These are phyloP conservation scores for Ferrisia virgata DNA, from an alignment of 2,888 invertebrate genomes.

Conservation along the genomic window DNA sequence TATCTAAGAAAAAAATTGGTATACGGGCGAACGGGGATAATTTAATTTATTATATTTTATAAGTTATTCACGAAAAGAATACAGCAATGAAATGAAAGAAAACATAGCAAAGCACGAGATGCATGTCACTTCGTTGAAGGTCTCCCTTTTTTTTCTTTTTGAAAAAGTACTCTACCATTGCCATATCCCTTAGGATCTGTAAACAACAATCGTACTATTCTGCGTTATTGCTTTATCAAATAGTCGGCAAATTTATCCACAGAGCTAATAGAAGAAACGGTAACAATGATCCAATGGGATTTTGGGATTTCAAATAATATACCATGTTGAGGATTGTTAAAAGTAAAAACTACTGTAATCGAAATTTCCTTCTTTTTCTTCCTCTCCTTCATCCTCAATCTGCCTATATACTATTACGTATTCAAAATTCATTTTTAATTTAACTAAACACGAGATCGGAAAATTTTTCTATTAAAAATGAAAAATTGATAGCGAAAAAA, in stretches of 20 bases:
- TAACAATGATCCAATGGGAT: slow-evolving; percentile 1
- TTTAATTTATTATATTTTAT: not conserved
- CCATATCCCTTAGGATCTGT: not conserved
- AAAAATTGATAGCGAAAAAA: not conserved
- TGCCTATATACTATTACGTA: no score
- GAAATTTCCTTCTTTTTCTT: not conserved
- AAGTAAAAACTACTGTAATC: slow-evolving; percentile 11
- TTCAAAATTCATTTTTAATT: no score
- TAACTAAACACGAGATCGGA: not conserved
- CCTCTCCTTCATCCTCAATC: no score
- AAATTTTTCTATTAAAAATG: not conserved
- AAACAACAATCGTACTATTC: not conserved
- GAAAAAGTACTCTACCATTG: not conserved
- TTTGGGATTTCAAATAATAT: slow-evolving; percentile 11
- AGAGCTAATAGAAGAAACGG: not conserved
- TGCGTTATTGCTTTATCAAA: not conserved
- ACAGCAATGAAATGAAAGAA: not conserved
- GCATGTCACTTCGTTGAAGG: not conserved
- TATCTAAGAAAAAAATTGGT: not conserved
- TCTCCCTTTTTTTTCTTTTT: not conserved
- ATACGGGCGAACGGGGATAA: not conserved
- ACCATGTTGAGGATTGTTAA: not conserved
- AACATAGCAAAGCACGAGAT: not conserved
- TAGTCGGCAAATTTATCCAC: not conserved
- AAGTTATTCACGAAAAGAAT: not conserved